Conservation (phyloP, 1,140 invertebrate species). For the Drosophila lowei region DNA sequence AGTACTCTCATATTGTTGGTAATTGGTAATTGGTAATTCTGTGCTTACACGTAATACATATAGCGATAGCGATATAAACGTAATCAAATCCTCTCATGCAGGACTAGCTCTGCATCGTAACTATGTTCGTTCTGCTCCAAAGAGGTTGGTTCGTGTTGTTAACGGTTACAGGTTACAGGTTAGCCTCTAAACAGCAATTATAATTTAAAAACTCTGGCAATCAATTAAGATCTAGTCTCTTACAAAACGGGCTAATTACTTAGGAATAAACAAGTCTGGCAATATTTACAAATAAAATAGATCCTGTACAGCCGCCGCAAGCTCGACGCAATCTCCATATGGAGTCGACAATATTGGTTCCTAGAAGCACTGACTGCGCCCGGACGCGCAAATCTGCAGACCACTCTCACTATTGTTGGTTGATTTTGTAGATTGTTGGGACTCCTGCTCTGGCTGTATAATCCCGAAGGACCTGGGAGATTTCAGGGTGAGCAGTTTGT, state of each 20-base stretch:
- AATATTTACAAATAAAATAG: slow-evolving; percentile 61
- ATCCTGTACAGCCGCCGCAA: not conserved
- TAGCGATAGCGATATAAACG: not conserved
- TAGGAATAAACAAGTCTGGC: slow-evolving; percentile 20
- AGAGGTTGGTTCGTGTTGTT: slow-evolving; percentile 24
- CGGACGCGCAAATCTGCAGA: slow-evolving; percentile 42
- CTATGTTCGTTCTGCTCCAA: too few species aligned
- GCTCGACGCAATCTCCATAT: too few species aligned
- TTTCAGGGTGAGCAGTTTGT: too few species aligned
- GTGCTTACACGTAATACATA: not conserved
- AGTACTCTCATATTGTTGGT: slow-evolving; percentile 10
- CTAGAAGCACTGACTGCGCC: slow-evolving; percentile 62
- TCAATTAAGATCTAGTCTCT: slow-evolving; percentile 32
- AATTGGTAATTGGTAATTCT: slow-evolving; percentile 9
- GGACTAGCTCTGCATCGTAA: not conserved
- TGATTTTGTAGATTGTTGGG: not conserved
- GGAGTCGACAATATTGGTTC: slow-evolving; percentile 3
- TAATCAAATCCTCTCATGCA: not conserved
- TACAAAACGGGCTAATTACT: slow-evolving; percentile 28
- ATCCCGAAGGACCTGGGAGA: too few species aligned
- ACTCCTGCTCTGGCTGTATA: too few species aligned
- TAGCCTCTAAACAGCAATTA: slow-evolving; percentile 49
- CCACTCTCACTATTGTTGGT: slow-evolving; percentile 19
- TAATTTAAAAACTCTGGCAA: slow-evolving; percentile 22
- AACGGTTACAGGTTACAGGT: slow-evolving; percentile 21